A percentile compares a stretch with the other conserved stretches of the same genome.
Conservation (phyloP, 2,113 vertebrate genomes). For the Pygoscelis adeliae region DNA sequence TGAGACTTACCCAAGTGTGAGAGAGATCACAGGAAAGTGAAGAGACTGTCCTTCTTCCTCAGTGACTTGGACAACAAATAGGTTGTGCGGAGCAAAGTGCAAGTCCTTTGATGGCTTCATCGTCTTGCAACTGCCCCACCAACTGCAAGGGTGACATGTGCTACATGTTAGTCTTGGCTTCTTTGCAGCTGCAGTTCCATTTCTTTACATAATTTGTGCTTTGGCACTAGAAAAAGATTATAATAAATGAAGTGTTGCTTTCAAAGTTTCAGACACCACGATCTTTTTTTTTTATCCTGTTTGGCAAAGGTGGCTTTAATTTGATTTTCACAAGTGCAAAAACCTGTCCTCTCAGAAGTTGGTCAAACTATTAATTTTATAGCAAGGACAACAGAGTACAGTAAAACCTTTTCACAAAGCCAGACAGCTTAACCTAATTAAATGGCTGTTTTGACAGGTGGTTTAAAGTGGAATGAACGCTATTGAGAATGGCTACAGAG, state of each 20-base stretch:
- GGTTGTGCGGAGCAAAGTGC: not conserved
- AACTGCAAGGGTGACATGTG: not conserved
- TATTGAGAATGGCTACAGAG: conserved; percentile 55
- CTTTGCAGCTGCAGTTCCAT: conserved; percentile 58
- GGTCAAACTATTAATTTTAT: conserved; percentile 77
- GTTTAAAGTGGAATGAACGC: conserved; percentile 62
- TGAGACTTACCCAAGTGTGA: not conserved
- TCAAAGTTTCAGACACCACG: conserved; percentile 65
- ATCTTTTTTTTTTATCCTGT: not conserved
- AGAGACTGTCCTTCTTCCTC: not conserved
- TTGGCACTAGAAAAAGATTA: conserved; percentile 60
- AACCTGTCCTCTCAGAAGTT: conserved; percentile 66
- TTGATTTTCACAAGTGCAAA: conserved; percentile 73
- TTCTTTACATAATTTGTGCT: conserved; percentile 63
- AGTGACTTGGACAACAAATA: not conserved
- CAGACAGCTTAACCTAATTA: conserved; percentile 80
- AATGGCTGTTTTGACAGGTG: conserved; percentile 79
- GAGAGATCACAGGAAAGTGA: not conserved
- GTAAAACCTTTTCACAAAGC: conserved; percentile 76
- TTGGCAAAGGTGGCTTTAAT: conserved; percentile 76
- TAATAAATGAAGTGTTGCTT: conserved; percentile 77
- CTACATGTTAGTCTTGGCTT: not conserved
- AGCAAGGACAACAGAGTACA: conserved; percentile 67
- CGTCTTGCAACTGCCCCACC: not conserved
- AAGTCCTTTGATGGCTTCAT: not conserved